A percentile compares a stretch with the other conserved stretches of the same genome.
Conservation (phyloP, 1,140 invertebrate genomes). For the Conus betulinus region DNA sequence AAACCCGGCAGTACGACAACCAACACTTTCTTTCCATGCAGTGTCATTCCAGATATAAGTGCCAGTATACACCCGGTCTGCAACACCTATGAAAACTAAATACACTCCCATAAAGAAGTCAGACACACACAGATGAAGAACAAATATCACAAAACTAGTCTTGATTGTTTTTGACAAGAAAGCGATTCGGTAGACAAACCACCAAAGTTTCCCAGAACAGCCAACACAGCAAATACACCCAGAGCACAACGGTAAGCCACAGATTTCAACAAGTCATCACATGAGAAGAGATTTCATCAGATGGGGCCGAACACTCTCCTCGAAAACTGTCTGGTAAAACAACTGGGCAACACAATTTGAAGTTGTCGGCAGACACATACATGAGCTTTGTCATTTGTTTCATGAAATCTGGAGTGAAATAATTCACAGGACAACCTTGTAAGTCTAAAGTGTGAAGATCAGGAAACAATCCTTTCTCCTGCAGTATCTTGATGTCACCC, state of each 20-base stretch:
- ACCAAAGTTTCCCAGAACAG: not conserved
- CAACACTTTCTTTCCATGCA: not conserved
- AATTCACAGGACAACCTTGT: not conserved
- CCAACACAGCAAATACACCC: not conserved
- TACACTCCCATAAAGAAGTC: conserved; percentile 15
- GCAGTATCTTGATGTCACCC: not conserved
- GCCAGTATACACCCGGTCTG: not conserved
- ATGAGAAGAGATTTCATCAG: conserved; percentile 2
- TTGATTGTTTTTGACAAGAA: not conserved
- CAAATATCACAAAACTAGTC: not conserved
- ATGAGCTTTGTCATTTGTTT: not conserved
- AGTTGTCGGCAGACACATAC: conserved; percentile 1
- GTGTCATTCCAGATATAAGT: conserved; percentile 1
- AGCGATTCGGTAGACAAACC: not conserved
- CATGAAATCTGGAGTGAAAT: not conserved
- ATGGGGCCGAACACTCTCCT: not conserved
- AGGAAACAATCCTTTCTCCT: not conserved
- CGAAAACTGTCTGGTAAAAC: not conserved
- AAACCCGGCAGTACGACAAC: not conserved
- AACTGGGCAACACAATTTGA: conserved; percentile 1
- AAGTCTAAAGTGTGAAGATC: not conserved
- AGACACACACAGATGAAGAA: not conserved
- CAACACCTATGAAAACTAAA: not conserved
- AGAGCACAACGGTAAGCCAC: not conserved
- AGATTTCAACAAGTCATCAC: not conserved